These are phyloP conservation scores for Polylopha cassiicola DNA, from an alignment of 2,888 invertebrate species.

Conservation along the genomic window DNA sequence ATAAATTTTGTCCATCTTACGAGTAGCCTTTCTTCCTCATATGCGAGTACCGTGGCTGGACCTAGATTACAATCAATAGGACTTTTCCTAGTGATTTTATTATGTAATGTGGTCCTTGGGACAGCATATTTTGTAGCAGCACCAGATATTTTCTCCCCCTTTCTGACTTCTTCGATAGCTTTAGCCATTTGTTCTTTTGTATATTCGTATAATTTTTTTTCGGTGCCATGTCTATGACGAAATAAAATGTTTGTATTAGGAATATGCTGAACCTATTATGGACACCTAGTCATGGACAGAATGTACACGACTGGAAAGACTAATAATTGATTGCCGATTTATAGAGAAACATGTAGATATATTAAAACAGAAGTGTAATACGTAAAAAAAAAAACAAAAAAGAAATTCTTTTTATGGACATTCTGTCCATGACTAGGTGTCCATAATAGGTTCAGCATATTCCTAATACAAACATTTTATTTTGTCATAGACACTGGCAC, in stretches of 20 bases:
- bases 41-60: slow-evolving; percentile 1
- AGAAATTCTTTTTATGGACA: slow-evolving; percentile 8
- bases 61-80: no score
- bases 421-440: slow-evolving; percentile 7
- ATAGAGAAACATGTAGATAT: slow-evolving; percentile 7
- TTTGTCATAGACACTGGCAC: slow-evolving; percentile 6
- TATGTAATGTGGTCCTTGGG: no score
- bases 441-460: no score
- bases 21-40: slow-evolving; percentile 1
- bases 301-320: slow-evolving; percentile 3
- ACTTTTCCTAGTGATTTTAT: no score
- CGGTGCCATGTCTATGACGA: slow-evolving; percentile 5
- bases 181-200: slow-evolving; percentile 4
- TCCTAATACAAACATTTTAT: no score
- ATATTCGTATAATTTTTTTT: slow-evolving; percentile 3
- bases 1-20: background rate
- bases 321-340: background rate
- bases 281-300: slow-evolving; percentile 11
- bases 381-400: slow-evolving; percentile 4
- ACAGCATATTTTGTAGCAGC: slow-evolving; percentile 1
- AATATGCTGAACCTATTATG: slow-evolving; percentile 7
- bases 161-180: slow-evolving; percentile 4
- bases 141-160: slow-evolving; percentile 1
- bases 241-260: slow-evolving; percentile 6
- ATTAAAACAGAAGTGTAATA: slow-evolving; percentile 4